These are phyloP conservation scores for Dorcus hopei DNA, from an alignment of 2,888 invertebrate species.

Conservation along the genomic window DNA sequence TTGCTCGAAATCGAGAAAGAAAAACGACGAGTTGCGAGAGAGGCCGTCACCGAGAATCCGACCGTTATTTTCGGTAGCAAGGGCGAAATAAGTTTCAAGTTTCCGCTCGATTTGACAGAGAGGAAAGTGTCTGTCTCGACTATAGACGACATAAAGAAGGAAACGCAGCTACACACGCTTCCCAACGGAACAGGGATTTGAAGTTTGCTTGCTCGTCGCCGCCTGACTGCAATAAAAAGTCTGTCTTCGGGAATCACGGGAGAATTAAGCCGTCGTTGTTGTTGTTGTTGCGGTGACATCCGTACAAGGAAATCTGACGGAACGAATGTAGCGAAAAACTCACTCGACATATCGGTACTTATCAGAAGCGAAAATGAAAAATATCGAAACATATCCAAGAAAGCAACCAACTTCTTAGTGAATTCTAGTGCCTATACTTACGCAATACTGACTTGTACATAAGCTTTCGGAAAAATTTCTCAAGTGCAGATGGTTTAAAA, in stretches of 20 bases:
- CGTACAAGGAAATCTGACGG: not conserved
- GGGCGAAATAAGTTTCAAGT: constrained; percentile 58
- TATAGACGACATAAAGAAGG: constrained; percentile 48
- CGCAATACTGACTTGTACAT: not conserved
- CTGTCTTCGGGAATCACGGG: not conserved
- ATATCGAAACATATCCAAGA: constrained; percentile 18
- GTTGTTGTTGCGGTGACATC: not conserved
- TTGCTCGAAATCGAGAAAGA: constrained; percentile 39
- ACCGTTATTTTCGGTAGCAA: constrained; percentile 47
- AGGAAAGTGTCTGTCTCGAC: constrained; percentile 47
- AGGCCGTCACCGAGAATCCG: constrained; percentile 41
- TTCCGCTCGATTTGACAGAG: constrained; percentile 51
- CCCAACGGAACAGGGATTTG: constrained; percentile 44
- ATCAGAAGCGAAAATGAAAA: not conserved
- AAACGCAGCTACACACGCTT: constrained; percentile 37
- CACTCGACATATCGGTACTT: not conserved
- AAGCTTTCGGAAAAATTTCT: not conserved
- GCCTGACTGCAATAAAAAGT: not conserved
- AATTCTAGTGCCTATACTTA: constrained; percentile 24
- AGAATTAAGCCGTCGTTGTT: not conserved
- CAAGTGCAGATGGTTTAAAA: not conserved
- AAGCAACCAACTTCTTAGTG: constrained; percentile 21
- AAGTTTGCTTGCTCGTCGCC: constrained; percentile 23
- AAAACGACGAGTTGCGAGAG: constrained; percentile 26
- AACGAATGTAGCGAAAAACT: too few species aligned